Conservation (phyloP, 2,888 invertebrate genomes). For the Cremastobaeus sp. region DNA sequence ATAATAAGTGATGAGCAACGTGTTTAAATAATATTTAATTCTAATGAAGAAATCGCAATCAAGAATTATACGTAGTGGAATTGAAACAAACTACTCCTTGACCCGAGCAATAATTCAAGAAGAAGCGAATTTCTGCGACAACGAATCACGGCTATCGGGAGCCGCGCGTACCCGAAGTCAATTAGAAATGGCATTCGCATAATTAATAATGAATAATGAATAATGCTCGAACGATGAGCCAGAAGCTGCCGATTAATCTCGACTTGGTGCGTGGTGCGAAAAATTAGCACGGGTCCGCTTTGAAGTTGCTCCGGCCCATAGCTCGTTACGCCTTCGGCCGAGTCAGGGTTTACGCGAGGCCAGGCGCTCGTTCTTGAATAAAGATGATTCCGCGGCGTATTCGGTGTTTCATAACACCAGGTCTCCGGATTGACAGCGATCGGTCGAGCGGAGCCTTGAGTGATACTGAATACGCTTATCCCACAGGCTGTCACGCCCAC, state of each 20-base stretch:
- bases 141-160: no score
- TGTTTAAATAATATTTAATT: no score
- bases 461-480: conserved; percentile 60
- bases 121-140: no score
- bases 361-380: conserved; percentile 26
- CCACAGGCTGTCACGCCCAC: conserved; percentile 59
- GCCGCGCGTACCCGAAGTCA: no score
- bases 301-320: conserved; percentile 8
- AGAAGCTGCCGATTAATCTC: conserved; percentile 7
- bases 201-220: no score
- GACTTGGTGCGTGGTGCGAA: background rate
- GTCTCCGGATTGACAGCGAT: conserved; percentile 23
- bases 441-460: conserved; percentile 55
- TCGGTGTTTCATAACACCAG: conserved; percentile 24
- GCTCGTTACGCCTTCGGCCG: conserved; percentile 21
- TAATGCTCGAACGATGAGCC: no score
- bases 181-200: no score
- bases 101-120: no score
- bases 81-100: no score
- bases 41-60: no score
- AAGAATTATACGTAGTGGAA: no score
- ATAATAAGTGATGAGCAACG: no score
- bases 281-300: conserved; percentile 16
- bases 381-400: conserved; percentile 22
- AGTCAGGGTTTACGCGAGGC: conserved; percentile 45